Base-by-base conservation (phyloP, 2,113 vertebrate species). In the Heterochromis multidens region DNA sequence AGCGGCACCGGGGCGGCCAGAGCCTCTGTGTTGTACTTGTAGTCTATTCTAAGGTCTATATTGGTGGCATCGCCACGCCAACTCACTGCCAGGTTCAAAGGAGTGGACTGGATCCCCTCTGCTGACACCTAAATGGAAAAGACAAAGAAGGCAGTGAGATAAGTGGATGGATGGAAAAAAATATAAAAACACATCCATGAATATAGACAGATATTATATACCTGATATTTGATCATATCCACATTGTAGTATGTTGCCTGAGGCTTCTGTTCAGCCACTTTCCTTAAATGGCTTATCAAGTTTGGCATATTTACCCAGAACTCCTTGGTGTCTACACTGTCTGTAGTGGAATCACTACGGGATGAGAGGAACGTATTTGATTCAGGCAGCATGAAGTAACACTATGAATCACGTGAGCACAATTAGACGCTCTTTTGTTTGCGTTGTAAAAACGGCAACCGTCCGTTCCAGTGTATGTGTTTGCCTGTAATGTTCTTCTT, bases 231-330 rank as follows among this genome's bases (percentile, higher is more conserved):
- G 92, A 99, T 97, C 98, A 99, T 99, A 87, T 99, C 98, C 95
- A 99, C 98, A 19, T 99, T 99, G 93, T 99, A 99, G 94, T 99
- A 99, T 4, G 98, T 99, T 37, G 98, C 98, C 88, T 99, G 98
- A 14, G 98, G 98, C 90, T 99, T 99, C 96, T 99, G 98, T 83
- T 99, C 98, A 1, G 98, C 98, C 56, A 99, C 98, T 95, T 97
- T 99, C 95, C 97, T 99, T 58, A 99, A 95, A 89, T 99, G 98
- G 85, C 96, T 96, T 97, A 99, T 97, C 95, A 99, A 87, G 92
- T 98, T 99, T 95, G 98, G 97, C 98, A 99, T 99, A 88, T 99
- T 99, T 91, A 99, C 98, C 97, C 98, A 99, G 96, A 99, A 99
- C 93, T 99, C 98, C 95, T 97, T 99, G 12, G 95, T 94, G 91